Base-by-base conservation (phyloP, 2,113 vertebrate species). In the Lontra canadensis region DNA sequence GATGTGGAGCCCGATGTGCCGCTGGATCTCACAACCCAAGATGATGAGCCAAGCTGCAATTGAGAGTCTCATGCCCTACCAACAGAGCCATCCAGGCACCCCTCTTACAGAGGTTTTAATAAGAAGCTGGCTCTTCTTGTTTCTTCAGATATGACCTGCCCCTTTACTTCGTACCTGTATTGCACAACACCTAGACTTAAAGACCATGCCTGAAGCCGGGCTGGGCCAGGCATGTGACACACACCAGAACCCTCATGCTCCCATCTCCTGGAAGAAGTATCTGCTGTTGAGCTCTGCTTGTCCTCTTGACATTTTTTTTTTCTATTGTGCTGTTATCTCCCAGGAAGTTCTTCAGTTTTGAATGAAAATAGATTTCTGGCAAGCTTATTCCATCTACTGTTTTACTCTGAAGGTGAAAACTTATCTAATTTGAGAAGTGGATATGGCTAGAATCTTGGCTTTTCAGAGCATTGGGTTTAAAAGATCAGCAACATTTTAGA, bases 331-430 rank as follows among this genome's bases (percentile, higher is more conserved):
- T 76, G 9, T 88, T 57, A 47, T 80, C 34, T 94, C 4, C 9
- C 25, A 71, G 13, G 7, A 69, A 69, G 1, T 95, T 96, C 49
- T 94, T 91, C 13, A 78, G 49, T 84, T 94, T 88, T 74, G 36
- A 88, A 74, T 69, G 49, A 87, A 79, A 67, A 79, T 61, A 71
- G 73, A 80, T 90, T 84, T 86, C 39, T 87, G 80, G n/a, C 65
- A 67, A 26, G 1, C 11, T 86, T 84, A 26, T 55, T 25, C 74
- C 25, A 84, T 1, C 8, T 14, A 47, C 10, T 8, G 74, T 79
- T 93, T 93, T 47, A 79, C 1, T 12, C 11, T 57, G 74, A 67
- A 63, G 31, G 49, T 10, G 29, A 20, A 89, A 74, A 91, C 21
- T 49, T 95, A 21, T 57, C n/a, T 88, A 65, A 34, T 78, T 9